Conservation (phyloP, 2,888 invertebrate genomes). For the Agonopterix heracliana region DNA sequence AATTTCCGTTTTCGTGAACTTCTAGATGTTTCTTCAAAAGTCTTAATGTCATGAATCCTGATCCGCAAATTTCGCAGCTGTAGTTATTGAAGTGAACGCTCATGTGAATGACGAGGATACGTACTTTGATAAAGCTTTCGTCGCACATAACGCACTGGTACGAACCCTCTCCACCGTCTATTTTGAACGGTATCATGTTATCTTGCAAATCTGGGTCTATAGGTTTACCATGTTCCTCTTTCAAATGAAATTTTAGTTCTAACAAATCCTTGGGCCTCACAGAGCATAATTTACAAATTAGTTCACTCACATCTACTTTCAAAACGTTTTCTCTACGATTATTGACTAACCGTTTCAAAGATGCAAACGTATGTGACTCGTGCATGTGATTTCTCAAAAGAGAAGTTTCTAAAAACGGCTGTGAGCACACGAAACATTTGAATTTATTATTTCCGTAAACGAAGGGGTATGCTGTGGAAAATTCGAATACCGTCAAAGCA, state of each 20-base stretch:
- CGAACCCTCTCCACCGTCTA: slow-evolving; percentile 39
- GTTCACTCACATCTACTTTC: slow-evolving; percentile 59
- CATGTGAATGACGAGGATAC: slow-evolving; percentile 66
- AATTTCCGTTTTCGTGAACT: slow-evolving; percentile 62
- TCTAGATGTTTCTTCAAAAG: slow-evolving; percentile 64
- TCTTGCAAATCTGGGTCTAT: slow-evolving; percentile 58
- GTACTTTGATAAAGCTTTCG: slow-evolving; percentile 55
- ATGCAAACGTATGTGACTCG: slow-evolving; percentile 46
- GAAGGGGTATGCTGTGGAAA: slow-evolving; percentile 63
- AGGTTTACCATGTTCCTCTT: slow-evolving; percentile 45
- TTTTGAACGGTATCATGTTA: slow-evolving; percentile 62
- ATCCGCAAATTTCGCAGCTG: slow-evolving; percentile 66
- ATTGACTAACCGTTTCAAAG: slow-evolving; percentile 54
- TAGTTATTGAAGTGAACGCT: slow-evolving; percentile 68
- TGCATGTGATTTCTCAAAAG: slow-evolving; percentile 52
- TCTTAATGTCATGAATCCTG: slow-evolving; percentile 63
- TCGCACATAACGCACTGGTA: slow-evolving; percentile 61
- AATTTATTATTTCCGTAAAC: slow-evolving; percentile 65
- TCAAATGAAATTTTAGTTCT: slow-evolving; percentile 53
- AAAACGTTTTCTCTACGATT: slow-evolving; percentile 57
- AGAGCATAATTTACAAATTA: slow-evolving; percentile 54
- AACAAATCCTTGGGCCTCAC: slow-evolving; percentile 32
- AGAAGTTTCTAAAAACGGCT: slow-evolving; percentile 53
- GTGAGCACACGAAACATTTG: slow-evolving; percentile 63
- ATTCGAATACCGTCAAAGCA: slow-evolving; percentile 57